Conservation (phyloP, 37 sponge, comb jelly and placozoan species). For the Corticium candelabrum region DNA sequence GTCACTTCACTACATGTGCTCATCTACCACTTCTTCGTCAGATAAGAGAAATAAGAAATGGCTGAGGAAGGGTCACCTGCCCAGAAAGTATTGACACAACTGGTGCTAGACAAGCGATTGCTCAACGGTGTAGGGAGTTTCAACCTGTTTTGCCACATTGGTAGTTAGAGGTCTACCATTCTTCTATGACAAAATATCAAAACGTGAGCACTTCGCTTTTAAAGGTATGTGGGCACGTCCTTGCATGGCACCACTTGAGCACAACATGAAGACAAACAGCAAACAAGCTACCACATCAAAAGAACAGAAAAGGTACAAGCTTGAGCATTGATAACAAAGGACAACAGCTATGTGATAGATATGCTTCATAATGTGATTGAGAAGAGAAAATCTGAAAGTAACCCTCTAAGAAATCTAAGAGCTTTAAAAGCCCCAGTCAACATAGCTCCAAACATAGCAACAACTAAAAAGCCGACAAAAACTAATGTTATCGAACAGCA, state of each 20-base stretch:
- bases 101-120: slow-evolving; percentile 1
- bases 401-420: background rate
- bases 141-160: no score
- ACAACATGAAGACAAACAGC: background rate
- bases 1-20: slow-evolving; percentile 3
- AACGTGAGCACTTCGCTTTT: background rate
- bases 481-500: no score
- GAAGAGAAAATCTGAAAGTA: no score
- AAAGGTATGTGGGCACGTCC: background rate
- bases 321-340: background rate
- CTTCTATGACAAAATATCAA: background rate
- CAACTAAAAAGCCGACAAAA: no score
- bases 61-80: background rate
- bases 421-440: background rate
- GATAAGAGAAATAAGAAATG: background rate
- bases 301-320: background rate
- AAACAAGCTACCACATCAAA: no score
- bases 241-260: no score
- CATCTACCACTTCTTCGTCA: background rate
- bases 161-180: background rate
- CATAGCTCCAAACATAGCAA: background rate
- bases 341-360: no score
- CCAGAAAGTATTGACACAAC: background rate
- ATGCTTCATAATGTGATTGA: background rate
- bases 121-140: background rate